These are phyloP conservation scores for Argyresthia goedartella DNA, from an alignment of 2,888 invertebrate species.

Conservation along the genomic window DNA sequence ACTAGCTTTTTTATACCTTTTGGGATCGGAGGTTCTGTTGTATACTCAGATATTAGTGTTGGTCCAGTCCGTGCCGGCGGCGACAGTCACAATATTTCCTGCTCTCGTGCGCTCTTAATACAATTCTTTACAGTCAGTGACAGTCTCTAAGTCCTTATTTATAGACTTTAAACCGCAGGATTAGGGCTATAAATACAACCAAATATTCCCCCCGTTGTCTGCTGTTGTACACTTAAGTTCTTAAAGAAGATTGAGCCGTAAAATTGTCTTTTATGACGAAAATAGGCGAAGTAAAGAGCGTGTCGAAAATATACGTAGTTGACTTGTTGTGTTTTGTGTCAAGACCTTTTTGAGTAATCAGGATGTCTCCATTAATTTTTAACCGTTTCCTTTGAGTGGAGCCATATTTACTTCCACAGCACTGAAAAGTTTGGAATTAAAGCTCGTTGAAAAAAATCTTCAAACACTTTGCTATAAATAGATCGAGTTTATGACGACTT, in stretches of 20 bases:
- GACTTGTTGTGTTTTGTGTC: constrained; percentile 24
- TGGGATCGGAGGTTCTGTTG: constrained; percentile 44
- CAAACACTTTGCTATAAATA: no score
- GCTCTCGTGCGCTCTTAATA: constrained; percentile 35
- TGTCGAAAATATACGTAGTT: constrained; percentile 29
- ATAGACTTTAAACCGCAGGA: constrained; percentile 23
- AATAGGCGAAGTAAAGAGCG: constrained; percentile 34
- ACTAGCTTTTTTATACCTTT: constrained; percentile 40
- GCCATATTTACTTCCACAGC: constrained; percentile 55
- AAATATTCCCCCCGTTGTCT: constrained; percentile 21
- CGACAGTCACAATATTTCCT: constrained; percentile 58
- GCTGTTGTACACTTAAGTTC: constrained; percentile 26
- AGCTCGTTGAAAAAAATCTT: constrained; percentile 35
- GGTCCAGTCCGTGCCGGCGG: constrained; percentile 34
- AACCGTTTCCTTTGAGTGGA: constrained; percentile 60
- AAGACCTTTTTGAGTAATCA: constrained; percentile 39
- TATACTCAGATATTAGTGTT: constrained; percentile 38
- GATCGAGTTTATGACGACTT: no score
- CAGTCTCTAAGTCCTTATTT: constrained; percentile 29
- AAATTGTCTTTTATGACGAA: constrained; percentile 24
- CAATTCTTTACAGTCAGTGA: constrained; percentile 42
- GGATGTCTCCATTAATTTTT: constrained; percentile 66
- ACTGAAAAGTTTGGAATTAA: constrained; percentile 64
- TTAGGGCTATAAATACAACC: constrained; percentile 31
- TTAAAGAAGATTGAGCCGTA: constrained; percentile 30